A percentile compares a stretch with the other conserved stretches of the same genome.
Evolutionary conservation across 2,113 vertebrate genomes (phyloP).

Genomic region (Nymphicus hollandicus): DNA sequence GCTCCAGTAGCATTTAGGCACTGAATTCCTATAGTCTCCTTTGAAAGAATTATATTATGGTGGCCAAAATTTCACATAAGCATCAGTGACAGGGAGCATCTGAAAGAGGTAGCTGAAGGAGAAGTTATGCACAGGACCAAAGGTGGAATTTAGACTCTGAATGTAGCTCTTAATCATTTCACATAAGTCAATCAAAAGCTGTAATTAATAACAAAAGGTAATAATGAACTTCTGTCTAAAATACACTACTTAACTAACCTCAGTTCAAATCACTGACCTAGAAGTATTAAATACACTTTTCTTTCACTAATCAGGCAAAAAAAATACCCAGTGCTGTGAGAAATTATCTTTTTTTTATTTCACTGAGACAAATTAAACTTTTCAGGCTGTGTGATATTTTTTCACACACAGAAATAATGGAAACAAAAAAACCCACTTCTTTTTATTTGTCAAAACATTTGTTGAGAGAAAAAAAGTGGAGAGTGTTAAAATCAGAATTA

Average conservation of each 20-base stretch:
- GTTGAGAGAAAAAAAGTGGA: not conserved
- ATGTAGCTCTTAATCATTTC: not conserved
- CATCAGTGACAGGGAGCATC: not conserved
- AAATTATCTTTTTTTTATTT: not conserved
- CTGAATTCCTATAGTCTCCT: not conserved
- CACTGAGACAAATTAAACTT: not conserved
- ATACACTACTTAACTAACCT: slow-evolving; percentile 28
- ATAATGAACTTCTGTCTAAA: slow-evolving; percentile 16
- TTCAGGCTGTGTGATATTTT: not conserved
- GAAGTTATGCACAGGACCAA: not conserved
- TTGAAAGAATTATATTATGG: not conserved
- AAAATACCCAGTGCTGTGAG: not conserved
- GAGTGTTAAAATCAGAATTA: not conserved
- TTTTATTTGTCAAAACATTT: not conserved
- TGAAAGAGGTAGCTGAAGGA: not conserved
- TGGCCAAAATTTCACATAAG: not conserved
- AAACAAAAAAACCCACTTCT: not conserved
- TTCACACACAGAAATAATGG: not conserved
- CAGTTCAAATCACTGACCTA: slow-evolving; percentile 42
- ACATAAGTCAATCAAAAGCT: not conserved
- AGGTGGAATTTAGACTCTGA: not conserved
- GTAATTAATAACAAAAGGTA: slow-evolving; percentile 37
- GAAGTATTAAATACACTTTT: slow-evolving; percentile 11
- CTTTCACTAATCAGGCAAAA: slow-evolving; percentile 3
- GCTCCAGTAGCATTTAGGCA: not conserved